Evolutionary conservation across 92 coral and sea anemone species (phyloP), one percentile per base, ranked within the genome.

Genomic region (Micromussa lordhowensis): DNA sequence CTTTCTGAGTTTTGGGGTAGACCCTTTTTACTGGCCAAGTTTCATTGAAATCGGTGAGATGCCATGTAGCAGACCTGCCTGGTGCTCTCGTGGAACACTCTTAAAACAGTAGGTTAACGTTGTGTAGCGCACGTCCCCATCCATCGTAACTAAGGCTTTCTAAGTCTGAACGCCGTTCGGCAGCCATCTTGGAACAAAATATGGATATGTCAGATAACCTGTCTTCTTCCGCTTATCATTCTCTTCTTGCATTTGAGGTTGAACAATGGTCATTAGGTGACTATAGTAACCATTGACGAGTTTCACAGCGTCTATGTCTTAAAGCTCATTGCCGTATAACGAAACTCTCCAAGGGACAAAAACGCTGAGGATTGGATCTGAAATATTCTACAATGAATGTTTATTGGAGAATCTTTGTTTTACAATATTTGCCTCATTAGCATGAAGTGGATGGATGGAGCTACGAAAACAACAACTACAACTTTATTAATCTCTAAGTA

Each of bases 121-220:
- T 53, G 2, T 36, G 38, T 36, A 36, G 38, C 38, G 38, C 38
- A 36, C 4, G 38, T 36, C 38, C 38, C 38, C 38, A 36, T 36
- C 38, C 38, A 53, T 1, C 13, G 10, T 15, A 30, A 70, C 36
- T 30, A 26, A 35, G 17, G 17, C 21, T 9, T 16, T 1, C 77
- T 21, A 85, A n/a, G 92, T 79, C 61, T 90, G 86, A 26, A 90
- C 44, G n/a, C 89, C 83, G 68, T 90, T 90, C 3, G 94, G 94
- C 4, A 91, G 35, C 94, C 94, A 91, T 68, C 89, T 87, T 22
- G 94, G 94, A 22, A 88, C 49, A 31, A 91, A 64, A 24, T 88
- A 88, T 3, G 94, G 94, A 66, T 88, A 91, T 13, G 91, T 91
- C 58, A 91, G 92, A 16, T 91, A 72, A 9, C 89, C 94, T 0